A percentile compares a stretch with the other conserved stretches of the same genome.
Conservation (phyloP, 2,113 vertebrate species). For the Catharus fuscescens region DNA sequence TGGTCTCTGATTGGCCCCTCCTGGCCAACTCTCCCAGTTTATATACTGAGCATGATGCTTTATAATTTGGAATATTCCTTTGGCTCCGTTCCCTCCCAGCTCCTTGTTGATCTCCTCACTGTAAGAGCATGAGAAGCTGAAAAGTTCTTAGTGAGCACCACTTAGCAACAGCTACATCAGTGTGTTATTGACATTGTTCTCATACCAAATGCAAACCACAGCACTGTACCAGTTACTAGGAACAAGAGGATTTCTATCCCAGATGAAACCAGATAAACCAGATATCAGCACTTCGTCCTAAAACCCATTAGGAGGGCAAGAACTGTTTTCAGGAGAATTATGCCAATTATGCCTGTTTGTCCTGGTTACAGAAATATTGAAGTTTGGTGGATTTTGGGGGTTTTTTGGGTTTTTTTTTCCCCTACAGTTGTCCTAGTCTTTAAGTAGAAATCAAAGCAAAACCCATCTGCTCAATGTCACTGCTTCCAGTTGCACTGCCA, state of each 20-base stretch:
- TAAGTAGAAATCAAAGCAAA: neutral
- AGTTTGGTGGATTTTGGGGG: too few relatives aligned
- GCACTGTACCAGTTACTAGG: neutral
- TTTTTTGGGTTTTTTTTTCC: neutral
- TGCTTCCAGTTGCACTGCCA: neutral
- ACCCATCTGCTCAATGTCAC: neutral
- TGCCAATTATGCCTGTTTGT: neutral
- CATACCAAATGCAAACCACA: neutral
- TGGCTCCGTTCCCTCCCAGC: neutral
- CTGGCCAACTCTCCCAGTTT: neutral
- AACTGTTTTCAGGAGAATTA: neutral
- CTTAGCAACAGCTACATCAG: neutral
- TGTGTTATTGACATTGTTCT: neutral
- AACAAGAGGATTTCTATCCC: neutral
- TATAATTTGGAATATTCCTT: neutral
- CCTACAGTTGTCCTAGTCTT: neutral
- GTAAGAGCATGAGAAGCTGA: neutral
- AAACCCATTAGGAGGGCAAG: neutral
- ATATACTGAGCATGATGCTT: neutral
- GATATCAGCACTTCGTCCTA: neutral
- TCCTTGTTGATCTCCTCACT: neutral
- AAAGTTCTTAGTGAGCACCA: neutral
- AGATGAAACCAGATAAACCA: neutral
- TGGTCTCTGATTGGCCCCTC: rapidly evolving
- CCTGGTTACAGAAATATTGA: neutral